Conservation (phyloP, 1,140 invertebrate species). For the Euwallacea fornicatus region DNA sequence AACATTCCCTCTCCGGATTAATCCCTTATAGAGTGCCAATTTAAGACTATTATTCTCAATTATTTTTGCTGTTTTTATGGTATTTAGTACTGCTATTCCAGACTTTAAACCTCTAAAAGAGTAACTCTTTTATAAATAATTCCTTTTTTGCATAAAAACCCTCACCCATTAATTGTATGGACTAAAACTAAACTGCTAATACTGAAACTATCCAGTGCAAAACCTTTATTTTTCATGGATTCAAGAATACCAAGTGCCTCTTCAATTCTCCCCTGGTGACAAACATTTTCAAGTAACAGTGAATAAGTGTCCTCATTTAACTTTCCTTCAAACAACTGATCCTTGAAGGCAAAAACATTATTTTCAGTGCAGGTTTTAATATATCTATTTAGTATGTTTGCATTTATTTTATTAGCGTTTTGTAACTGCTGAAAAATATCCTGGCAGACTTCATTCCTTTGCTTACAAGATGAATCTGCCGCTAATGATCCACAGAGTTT, state of each 20-base stretch:
- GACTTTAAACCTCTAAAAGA: constrained; percentile 48
- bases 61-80: constrained; percentile 53
- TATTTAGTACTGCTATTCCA: constrained; percentile 49
- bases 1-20: constrained; percentile 33
- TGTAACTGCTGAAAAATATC: constrained; percentile 13
- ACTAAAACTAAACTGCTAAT: constrained; percentile 63
- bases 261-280: constrained; percentile 62
- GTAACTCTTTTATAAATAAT: constrained; percentile 2
- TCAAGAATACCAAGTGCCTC: constrained; percentile 62
- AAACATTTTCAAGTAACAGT: constrained; percentile 56
- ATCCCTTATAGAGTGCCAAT: constrained; percentile 42
- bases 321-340: constrained; percentile 46
- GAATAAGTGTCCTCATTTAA: constrained; percentile 57
- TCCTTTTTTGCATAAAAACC: not conserved
- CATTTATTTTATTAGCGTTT: constrained; percentile 26
- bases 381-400: constrained; percentile 44
- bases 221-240: constrained; percentile 60
- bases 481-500: constrained; percentile 23
- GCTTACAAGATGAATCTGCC: constrained; percentile 16
- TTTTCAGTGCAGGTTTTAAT: constrained; percentile 49
- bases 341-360: constrained; percentile 38
- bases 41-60: constrained; percentile 37
- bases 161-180: constrained; percentile 57
- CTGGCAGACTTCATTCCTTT: constrained; percentile 28
- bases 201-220: constrained; percentile 60